A percentile compares a stretch with the other conserved stretches of the same genome.
These are phyloP conservation scores for Paedocypris sp. DNA, from an alignment of 2,113 vertebrate species.

Conservation along the genomic window DNA sequence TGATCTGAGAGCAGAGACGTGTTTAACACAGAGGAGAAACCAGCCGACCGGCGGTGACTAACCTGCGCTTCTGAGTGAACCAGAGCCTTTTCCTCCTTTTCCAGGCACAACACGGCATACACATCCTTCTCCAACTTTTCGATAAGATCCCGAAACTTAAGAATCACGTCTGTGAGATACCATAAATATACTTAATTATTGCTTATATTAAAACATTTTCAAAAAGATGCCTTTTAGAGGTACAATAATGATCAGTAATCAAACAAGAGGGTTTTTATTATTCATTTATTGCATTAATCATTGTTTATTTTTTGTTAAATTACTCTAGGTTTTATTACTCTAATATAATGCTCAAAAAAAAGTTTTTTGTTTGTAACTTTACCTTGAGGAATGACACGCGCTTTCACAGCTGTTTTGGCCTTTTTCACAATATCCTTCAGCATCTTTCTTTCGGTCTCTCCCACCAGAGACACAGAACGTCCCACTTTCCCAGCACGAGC, in stretches of 20 bases:
- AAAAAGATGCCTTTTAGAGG: too few species aligned
- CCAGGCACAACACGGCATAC: conserved; percentile 78
- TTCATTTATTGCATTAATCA: too few species aligned
- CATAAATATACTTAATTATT: not conserved
- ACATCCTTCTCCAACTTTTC: conserved; percentile 87
- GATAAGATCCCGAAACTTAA: conserved; percentile 89
- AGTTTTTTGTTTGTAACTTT: too few species aligned
- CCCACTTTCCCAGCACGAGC: conserved; percentile 82
- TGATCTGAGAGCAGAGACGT: conserved; percentile 61
- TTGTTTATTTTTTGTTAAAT: too few species aligned
- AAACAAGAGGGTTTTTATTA: too few species aligned
- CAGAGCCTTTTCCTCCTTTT: conserved; percentile 84
- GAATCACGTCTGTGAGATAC: conserved; percentile 71
- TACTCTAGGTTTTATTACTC: too few species aligned
- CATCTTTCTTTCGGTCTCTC: conserved; percentile 85
- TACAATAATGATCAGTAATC: too few species aligned
- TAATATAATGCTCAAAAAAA: too few species aligned
- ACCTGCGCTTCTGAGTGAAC: conserved; percentile 86
- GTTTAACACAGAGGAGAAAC: not conserved
- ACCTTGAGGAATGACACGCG: conserved; percentile 86
- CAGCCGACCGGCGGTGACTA: not conserved
- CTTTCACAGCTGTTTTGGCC: conserved; percentile 79
- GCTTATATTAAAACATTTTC: too few species aligned
- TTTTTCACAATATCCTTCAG: conserved; percentile 90
- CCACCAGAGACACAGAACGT: conserved; percentile 87